These are phyloP conservation scores for Atrichornis clamosus DNA, from an alignment of 2,113 vertebrate genomes.

Conservation along the genomic window DNA sequence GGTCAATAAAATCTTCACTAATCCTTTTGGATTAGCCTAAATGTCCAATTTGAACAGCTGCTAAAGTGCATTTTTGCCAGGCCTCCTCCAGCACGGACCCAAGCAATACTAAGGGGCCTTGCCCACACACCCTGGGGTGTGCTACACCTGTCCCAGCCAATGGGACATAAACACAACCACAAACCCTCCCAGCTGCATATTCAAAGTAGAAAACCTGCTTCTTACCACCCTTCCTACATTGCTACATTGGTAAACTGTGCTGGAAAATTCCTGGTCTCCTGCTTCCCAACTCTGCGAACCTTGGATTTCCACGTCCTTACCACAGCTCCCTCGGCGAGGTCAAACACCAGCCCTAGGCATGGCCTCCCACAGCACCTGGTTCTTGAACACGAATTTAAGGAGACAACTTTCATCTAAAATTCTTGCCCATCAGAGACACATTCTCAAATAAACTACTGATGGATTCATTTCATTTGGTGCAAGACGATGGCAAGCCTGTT, in stretches of 20 bases:
- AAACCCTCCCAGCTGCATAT: rapidly evolving
- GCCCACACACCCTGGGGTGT: rapidly evolving
- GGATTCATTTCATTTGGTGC: neutral
- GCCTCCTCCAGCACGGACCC: too few species aligned
- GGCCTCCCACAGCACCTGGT: neutral
- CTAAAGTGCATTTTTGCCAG: neutral
- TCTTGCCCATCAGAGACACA: neutral
- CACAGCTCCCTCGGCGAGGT: rapidly evolving
- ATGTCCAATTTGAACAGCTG: neutral
- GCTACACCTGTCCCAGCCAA: neutral
- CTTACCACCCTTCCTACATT: neutral
- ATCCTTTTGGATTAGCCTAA: neutral
- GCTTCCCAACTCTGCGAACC: neutral
- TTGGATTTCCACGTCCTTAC: neutral
- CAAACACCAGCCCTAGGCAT: neutral
- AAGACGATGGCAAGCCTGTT: neutral
- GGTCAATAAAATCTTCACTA: neutral
- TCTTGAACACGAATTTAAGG: neutral
- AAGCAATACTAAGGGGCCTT: neutral
- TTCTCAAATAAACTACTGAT: neutral
- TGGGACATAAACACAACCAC: rapidly evolving
- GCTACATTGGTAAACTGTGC: neutral
- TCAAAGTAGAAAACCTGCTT: neutral
- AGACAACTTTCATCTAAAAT: neutral
- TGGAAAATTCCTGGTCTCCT: neutral